These are phyloP conservation scores for Eubasilissa splendida DNA, from an alignment of 2,888 invertebrate genomes.

Conservation along the genomic window DNA sequence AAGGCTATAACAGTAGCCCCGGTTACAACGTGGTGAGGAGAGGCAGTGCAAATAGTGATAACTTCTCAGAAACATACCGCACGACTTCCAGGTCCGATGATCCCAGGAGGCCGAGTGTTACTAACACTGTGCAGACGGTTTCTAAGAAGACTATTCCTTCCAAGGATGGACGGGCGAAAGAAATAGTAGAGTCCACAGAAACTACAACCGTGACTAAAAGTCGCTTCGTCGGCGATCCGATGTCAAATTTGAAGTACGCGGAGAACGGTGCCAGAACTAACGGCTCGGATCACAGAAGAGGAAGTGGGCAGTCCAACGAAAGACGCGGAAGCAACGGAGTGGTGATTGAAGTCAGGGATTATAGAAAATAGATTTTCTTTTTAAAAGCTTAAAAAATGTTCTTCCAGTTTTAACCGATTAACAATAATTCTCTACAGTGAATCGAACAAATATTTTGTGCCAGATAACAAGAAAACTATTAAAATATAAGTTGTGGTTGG, in stretches of 20 bases:
- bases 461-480: constrained; percentile 21
- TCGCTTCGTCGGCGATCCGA: constrained; percentile 71
- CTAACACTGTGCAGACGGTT: constrained; percentile 80
- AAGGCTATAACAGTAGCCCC: constrained; percentile 64
- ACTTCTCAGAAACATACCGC: constrained; percentile 81
- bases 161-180: constrained; percentile 76
- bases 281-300: constrained; percentile 60
- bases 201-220: constrained; percentile 81
- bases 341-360: constrained; percentile 75
- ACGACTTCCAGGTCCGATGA: constrained; percentile 79
- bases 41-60: constrained; percentile 79
- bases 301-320: constrained; percentile 61
- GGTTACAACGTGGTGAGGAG: constrained; percentile 70
- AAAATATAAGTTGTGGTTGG: constrained; percentile 34
- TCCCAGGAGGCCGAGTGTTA: constrained; percentile 78
- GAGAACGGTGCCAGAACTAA: constrained; percentile 69
- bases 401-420: constrained; percentile 34
- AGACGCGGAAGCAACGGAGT: constrained; percentile 69
- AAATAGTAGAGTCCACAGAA: constrained; percentile 81
- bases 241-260: constrained; percentile 70
- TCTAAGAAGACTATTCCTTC: constrained; percentile 80
- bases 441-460: constrained; percentile 51
- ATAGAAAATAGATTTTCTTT: constrained; percentile 60
- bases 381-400: neutral
- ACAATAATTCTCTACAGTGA: constrained; percentile 45